Conservation (phyloP, 2,797 vertebrate genomes). For the Gouania willdenowi region DNA sequence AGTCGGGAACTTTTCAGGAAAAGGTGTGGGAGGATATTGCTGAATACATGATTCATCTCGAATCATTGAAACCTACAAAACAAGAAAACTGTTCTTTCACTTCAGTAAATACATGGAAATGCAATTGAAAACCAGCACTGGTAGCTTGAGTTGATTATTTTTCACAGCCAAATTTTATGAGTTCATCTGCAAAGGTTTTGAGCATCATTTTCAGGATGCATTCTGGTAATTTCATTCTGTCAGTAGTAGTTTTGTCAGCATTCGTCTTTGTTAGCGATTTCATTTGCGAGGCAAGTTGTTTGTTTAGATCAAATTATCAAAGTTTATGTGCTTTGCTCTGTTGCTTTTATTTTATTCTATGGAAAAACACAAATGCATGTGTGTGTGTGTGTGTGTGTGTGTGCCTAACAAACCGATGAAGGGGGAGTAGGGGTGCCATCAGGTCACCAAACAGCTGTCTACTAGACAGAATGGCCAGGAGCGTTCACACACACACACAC, state of each 20-base stretch:
- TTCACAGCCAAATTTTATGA: conserved; percentile 5
- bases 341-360: no score
- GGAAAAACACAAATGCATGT: background rate
- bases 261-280: no score
- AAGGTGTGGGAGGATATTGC: conserved; percentile 12
- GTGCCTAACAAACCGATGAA: conserved; percentile 7
- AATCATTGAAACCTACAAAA: conserved; percentile 3
- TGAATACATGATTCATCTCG: conserved; percentile 21
- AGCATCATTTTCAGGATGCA: conserved; percentile 12
- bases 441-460: conserved; percentile 67
- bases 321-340: conserved; percentile 3
- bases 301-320: no score
- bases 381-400: conserved; percentile 1
- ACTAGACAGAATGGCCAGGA: no score
- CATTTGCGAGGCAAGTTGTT: background rate
- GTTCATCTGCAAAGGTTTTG: conserved; percentile 4
- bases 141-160: conserved; percentile 6
- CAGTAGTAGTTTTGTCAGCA: background rate
- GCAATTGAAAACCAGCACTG: conserved; percentile 19
- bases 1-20: conserved; percentile 12
- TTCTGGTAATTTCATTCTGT: conserved; percentile 5
- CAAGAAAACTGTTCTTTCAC: conserved; percentile 19
- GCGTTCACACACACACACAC: no score
- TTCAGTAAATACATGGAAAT: conserved; percentile 4
- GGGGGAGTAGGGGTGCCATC: no score